Percentiles rank a stretch among this genome's conserved stretches.
Evolutionary conservation across 2,888 invertebrate genomes (phyloP).

Genomic region (Dermolepida albohirtum): DNA sequence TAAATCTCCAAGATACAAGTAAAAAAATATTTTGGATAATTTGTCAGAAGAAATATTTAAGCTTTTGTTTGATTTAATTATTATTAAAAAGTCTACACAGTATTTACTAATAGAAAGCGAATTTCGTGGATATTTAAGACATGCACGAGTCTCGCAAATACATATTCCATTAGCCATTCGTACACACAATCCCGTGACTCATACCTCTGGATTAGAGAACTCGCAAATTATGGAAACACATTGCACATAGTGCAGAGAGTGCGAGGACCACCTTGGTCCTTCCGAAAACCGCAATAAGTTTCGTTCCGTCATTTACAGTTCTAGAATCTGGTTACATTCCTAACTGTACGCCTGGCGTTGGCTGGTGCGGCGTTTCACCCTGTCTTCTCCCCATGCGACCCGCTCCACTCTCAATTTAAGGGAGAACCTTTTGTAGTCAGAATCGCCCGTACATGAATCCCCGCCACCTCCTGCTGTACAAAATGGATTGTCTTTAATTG

Average conservation of each 20-base stretch:
- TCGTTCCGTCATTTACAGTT: constrained; percentile 50
- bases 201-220: constrained; percentile 46
- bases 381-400: neutral
- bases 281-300: constrained; percentile 49
- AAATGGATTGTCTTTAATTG: constrained; percentile 48
- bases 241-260: constrained; percentile 45
- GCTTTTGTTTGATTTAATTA: no score
- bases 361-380: constrained; percentile 24
- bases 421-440: constrained; percentile 29
- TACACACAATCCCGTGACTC: constrained; percentile 43
- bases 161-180: neutral
- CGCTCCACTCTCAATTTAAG: constrained; percentile 16
- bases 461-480: constrained; percentile 16
- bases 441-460: constrained; percentile 30
- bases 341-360: constrained; percentile 32
- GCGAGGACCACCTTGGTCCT: constrained; percentile 37
- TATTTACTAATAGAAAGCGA: no score
- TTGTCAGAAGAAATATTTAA: no score
- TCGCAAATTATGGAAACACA: constrained; percentile 50
- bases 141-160: no score
- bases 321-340: constrained; percentile 46
- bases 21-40: no score
- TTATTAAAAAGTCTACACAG: no score
- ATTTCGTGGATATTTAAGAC: no score
- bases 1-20: no score